Conservation (phyloP, 2,113 vertebrate species). For the Aegotheles bennettii region DNA sequence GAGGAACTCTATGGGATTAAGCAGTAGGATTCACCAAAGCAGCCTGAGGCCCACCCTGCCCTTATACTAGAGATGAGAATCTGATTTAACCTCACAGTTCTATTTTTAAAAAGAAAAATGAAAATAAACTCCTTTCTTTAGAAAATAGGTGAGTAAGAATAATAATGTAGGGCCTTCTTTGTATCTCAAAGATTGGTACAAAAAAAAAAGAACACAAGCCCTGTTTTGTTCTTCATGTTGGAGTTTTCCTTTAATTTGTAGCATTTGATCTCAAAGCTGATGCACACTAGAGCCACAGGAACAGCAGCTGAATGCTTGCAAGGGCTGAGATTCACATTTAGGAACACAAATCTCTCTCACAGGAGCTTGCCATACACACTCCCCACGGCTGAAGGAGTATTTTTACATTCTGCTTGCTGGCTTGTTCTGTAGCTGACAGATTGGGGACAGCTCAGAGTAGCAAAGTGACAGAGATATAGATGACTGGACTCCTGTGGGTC, state of each 20-base stretch:
- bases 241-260: background rate
- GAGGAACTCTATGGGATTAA: background rate
- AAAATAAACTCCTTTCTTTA: background rate
- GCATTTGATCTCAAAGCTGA: background rate
- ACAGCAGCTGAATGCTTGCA: background rate
- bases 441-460: slow-evolving; percentile 72
- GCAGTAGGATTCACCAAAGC: background rate
- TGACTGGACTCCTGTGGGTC: slow-evolving; percentile 63
- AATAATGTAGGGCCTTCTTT: background rate
- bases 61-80: background rate
- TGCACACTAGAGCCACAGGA: background rate
- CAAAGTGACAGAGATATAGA: slow-evolving; percentile 68
- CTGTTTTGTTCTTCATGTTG: background rate
- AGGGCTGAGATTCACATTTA: slow-evolving; percentile 31
- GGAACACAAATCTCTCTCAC: slow-evolving; percentile 33
- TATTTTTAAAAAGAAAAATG: background rate
- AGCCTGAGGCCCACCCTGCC: background rate
- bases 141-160: background rate
- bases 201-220: background rate
- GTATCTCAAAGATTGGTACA: background rate
- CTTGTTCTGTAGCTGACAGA: slow-evolving; percentile 71
- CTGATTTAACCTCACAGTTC: background rate
- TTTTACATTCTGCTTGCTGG: slow-evolving; percentile 34
- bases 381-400: slow-evolving; percentile 17
- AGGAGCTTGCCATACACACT: background rate